Conservation (phyloP, 2,888 invertebrate species). For the Acrocyrtus sp. region DNA sequence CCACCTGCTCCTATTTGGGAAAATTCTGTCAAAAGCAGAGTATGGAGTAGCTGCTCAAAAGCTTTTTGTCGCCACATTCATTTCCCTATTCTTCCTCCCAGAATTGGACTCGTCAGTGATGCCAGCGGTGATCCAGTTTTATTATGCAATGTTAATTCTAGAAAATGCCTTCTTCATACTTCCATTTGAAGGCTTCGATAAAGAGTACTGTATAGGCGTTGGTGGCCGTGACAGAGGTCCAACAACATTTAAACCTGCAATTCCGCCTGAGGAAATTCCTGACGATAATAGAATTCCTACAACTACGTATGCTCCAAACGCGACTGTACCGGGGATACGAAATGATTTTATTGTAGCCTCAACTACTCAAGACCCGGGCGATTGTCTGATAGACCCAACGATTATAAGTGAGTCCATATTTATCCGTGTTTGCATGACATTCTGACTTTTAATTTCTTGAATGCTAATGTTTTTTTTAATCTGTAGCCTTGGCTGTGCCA, state of each 20-base stretch:
- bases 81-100: slow-evolving; percentile 60
- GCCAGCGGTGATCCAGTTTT: slow-evolving; percentile 55
- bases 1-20: slow-evolving; percentile 51
- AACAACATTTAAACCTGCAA: too few species aligned
- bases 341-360: too few species aligned
- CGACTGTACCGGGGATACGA: too few species aligned
- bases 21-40: slow-evolving; percentile 48
- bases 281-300: too few species aligned
- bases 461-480: slow-evolving; percentile 16
- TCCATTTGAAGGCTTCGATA: slow-evolving; percentile 53
- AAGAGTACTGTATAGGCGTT: slow-evolving; percentile 43
- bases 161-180: slow-evolving; percentile 58
- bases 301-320: too few species aligned
- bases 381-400: slow-evolving; percentile 53
- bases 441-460: too few species aligned
- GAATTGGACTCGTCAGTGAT: slow-evolving; percentile 50
- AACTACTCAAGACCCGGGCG: background rate
- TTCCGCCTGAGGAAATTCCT: too few species aligned
- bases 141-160: slow-evolving; percentile 53
- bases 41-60: slow-evolving; percentile 58
- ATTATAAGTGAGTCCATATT: slow-evolving; percentile 22
- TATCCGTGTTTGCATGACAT: background rate
- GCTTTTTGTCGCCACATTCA: slow-evolving; percentile 57
- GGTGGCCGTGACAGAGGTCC: too few species aligned
- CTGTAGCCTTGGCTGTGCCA: slow-evolving; percentile 55